Evolutionary conservation across 2,888 invertebrate species (phyloP), one percentile per base, ranked within the genome.

Genomic region (Busseola fusca): DNA sequence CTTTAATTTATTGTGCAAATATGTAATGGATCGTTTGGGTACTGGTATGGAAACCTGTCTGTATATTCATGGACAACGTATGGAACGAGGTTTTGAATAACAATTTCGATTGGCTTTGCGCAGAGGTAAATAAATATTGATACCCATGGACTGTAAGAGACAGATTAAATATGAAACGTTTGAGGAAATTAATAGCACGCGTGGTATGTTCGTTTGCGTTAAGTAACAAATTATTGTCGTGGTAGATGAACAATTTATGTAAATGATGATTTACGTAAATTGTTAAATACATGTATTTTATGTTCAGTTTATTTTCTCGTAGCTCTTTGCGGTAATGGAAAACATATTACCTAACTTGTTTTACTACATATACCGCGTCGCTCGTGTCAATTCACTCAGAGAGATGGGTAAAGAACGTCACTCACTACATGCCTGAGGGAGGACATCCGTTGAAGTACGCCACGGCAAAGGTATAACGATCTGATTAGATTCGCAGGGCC

Each of bases 1-100:
- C 63, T 64, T 50, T 76, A 73, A 84, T 84, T 74, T 76, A 75
- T 75, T 71, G 69, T 73, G 62, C 56, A 79, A 81, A 84, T 80
- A 78, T 72, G 77, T 80, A 69, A 80, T 74, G 52, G 48, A 58
- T 52, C 70, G 57, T 42, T 68, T 77, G 77, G 69, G 66, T 65
- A 72, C 64, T 69, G 83, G 60, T 30, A 74, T 66, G 74, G 74
- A 84, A 81, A 81, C 76, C 81, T 79, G 69, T 34, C 71, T 83
- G 65, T 80, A 77, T 84, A 74, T 72, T 59, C 30, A 60, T 63
- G 52, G 67, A 68, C 70, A 75, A 73, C 74, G 74, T 74, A 76
- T 65, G 58, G 64, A 67, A 34, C 62, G 69, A 60, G 52, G 18
- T 12, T 48, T 48, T 66, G 16, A 72, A 84, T 73, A 64, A 79